These are phyloP conservation scores for Anadara kagoshimensis DNA, from an alignment of 1,140 invertebrate genomes.

Conservation along the genomic window DNA sequence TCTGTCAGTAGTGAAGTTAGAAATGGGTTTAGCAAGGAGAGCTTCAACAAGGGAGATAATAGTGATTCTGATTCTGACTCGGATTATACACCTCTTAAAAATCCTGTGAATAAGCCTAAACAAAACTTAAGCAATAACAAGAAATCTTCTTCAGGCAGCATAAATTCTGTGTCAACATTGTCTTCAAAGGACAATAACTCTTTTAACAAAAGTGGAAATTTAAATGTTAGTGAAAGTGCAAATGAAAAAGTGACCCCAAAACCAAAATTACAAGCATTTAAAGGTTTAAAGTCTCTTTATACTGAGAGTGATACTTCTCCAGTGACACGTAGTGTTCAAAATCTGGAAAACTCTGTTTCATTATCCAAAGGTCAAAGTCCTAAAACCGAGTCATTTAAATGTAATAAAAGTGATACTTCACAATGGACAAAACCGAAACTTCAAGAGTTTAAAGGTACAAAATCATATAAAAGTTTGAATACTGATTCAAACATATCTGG, in stretches of 20 bases:
- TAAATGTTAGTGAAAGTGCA: background rate
- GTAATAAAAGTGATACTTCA: background rate
- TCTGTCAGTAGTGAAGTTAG: background rate
- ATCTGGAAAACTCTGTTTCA: background rate
- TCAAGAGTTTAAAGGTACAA: slow-evolving; percentile 8
- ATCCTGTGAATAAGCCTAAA: background rate
- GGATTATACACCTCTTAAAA: slow-evolving; percentile 22
- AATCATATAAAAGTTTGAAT: background rate
- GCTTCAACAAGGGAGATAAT: background rate
- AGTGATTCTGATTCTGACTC: slow-evolving; percentile 24
- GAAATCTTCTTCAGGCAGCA: background rate
- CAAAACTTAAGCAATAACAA: background rate
- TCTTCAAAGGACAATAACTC: background rate
- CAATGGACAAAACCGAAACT: slow-evolving; percentile 5
- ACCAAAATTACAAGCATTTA: background rate
- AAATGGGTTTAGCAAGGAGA: background rate
- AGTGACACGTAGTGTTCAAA: background rate
- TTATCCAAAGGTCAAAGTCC: background rate
- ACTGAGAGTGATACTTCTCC: background rate
- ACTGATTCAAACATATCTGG: background rate
- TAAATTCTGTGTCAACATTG: background rate
- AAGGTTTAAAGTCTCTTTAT: background rate
- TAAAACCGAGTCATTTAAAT: background rate
- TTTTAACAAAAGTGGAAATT: background rate
- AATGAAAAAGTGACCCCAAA: background rate